These are phyloP conservation scores for Plodia interpunctella DNA, from an alignment of 1,140 invertebrate genomes.

Conservation along the genomic window DNA sequence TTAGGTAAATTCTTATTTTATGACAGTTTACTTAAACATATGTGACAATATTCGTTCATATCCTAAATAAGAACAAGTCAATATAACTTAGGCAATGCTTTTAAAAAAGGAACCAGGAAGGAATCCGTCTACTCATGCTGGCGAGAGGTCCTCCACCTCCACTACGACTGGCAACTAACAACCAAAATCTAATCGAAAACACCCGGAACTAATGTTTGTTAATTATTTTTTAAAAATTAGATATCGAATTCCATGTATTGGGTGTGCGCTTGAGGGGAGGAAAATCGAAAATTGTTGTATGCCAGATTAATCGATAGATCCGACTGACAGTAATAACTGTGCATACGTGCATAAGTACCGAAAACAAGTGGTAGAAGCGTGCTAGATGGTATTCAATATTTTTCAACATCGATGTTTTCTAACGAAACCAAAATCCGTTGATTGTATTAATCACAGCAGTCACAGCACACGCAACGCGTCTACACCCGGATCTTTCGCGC, in stretches of 20 bases:
- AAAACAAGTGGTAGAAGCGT: constrained; percentile 4
- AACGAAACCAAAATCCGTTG: constrained; percentile 23
- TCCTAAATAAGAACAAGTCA: neutral
- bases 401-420: neutral
- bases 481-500: constrained; percentile 41
- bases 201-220: constrained; percentile 66
- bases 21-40: no score
- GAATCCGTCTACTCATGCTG: constrained; percentile 66
- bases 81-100: constrained; percentile 26
- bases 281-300: constrained; percentile 20
- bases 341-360: neutral
- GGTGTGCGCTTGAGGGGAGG: constrained; percentile 25
- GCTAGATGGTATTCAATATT: constrained; percentile 7
- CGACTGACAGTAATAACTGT: neutral
- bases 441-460: no score
- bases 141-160: constrained; percentile 22
- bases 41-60: no score
- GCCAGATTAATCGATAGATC: neutral
- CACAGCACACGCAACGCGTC: constrained; percentile 22
- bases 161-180: constrained; percentile 27
- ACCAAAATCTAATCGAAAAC: constrained; percentile 68
- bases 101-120: constrained; percentile 58
- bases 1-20: no score
- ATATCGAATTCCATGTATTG: constrained; percentile 41
- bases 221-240: constrained; percentile 60